A percentile compares a stretch with the other conserved stretches of the same genome.
Conservation (phyloP, 2,797 vertebrate species). For the Chromobotia macracanthus region DNA sequence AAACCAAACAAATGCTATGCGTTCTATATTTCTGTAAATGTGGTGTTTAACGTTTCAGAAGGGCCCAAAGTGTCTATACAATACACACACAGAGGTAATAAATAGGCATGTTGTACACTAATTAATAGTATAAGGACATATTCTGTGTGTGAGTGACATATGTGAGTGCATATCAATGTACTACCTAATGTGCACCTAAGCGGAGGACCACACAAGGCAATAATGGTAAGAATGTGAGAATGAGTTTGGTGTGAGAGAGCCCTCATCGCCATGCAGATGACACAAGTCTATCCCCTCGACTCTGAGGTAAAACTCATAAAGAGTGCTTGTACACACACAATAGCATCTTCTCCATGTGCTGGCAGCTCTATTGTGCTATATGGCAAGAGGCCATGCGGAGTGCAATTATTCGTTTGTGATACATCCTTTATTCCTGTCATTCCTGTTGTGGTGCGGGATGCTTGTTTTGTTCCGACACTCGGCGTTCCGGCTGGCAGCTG, state of each 20-base stretch:
- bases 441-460: constrained; percentile 75
- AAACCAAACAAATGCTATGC: neutral
- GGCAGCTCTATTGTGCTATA: constrained; percentile 81
- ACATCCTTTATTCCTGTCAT: constrained; percentile 79
- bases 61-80: neutral
- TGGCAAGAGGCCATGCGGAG: constrained; percentile 78
- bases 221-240: constrained; percentile 21
- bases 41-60: neutral
- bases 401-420: constrained; percentile 84
- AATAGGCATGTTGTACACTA: neutral
- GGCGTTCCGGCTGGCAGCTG: constrained; percentile 87
- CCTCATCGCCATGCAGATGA: constrained; percentile 48
- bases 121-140: neutral
- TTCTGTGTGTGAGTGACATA: neutral
- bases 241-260: constrained; percentile 12
- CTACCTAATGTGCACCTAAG: neutral
- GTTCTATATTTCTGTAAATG: too few species aligned
- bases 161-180: neutral
- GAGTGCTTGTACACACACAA: constrained; percentile 80
- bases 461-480: constrained; percentile 78
- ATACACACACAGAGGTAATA: neutral
- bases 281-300: constrained; percentile 55
- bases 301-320: constrained; percentile 77
- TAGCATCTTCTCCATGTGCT: constrained; percentile 79
- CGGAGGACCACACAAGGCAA: constrained; percentile 7